Conservation (phyloP, 2,797 vertebrate genomes). For the Malurus leucopterus region DNA sequence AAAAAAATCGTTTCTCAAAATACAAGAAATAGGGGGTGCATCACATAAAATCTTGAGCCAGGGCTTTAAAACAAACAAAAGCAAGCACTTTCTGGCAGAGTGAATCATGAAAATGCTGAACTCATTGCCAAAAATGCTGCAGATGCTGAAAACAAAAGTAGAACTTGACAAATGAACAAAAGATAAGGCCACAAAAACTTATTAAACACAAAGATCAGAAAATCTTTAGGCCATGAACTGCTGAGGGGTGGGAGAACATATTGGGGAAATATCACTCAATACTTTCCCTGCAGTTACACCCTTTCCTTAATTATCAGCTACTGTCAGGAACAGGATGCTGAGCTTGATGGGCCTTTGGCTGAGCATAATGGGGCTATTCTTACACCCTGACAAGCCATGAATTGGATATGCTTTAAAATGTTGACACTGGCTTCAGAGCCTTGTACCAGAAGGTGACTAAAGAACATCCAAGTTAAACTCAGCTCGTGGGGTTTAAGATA, state of each 20-base stretch:
- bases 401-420: neutral
- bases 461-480: slow-evolving; percentile 37
- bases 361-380: slow-evolving; percentile 29
- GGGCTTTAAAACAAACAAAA: neutral
- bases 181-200: neutral
- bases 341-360: neutral
- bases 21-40: neutral
- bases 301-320: slow-evolving; percentile 34
- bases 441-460: neutral
- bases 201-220: neutral
- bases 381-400: neutral
- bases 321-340: slow-evolving; percentile 52
- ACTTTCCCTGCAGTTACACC: slow-evolving; percentile 7
- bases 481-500: neutral
- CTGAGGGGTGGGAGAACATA: neutral
- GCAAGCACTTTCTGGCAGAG: neutral
- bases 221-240: neutral
- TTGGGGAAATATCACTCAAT: slow-evolving; percentile 36
- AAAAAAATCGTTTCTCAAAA: neutral
- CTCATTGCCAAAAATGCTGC: neutral
- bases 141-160: neutral
- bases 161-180: neutral
- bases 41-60: neutral
- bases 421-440: slow-evolving; percentile 41
- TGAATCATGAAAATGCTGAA: neutral